Percentiles rank a stretch among this genome's conserved stretches.
Evolutionary conservation across 2,113 vertebrate genomes (phyloP).

Genomic region (Esox niger): DNA sequence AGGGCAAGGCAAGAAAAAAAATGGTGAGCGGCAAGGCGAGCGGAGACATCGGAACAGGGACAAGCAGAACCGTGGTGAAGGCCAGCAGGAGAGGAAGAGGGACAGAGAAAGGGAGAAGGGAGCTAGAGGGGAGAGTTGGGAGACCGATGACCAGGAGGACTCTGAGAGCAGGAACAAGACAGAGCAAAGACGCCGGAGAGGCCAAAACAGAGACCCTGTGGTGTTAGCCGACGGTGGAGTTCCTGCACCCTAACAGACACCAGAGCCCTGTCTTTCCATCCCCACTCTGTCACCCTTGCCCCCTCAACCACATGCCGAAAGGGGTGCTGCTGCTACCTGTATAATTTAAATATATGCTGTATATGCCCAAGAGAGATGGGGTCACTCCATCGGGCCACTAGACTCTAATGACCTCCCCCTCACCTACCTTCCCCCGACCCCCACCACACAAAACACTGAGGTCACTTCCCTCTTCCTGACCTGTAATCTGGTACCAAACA

Average conservation of each 20-base stretch:
- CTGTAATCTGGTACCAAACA: constrained; percentile 25
- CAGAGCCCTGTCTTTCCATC: constrained; percentile 13
- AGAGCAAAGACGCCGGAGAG: constrained; percentile 84
- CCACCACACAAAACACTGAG: constrained; percentile 25
- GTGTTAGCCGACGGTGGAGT: constrained; percentile 65
- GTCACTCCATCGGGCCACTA: constrained; percentile 51
- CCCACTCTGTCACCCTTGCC: constrained; percentile 48
- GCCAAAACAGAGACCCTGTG: constrained; percentile 76
- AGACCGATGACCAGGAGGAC: constrained; percentile 77
- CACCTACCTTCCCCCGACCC: constrained; percentile 1
- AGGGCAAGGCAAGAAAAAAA: constrained; percentile 50
- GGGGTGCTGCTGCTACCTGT: constrained; percentile 92
- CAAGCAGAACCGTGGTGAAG: constrained; percentile 83
- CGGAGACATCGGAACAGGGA: constrained; percentile 85
- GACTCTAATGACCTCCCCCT: constrained; percentile 41
- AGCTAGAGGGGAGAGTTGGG: too few species aligned
- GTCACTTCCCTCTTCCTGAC: constrained; percentile 18
- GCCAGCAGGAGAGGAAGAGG: constrained; percentile 69
- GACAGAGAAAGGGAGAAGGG: constrained; percentile 71
- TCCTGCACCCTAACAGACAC: constrained; percentile 66
- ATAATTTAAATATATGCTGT: constrained; percentile 73
- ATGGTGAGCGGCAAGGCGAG: constrained; percentile 76
- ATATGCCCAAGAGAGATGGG: constrained; percentile 69
- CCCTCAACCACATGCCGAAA: constrained; percentile 17
- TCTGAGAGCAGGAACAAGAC: constrained; percentile 87